A percentile compares a stretch with the other conserved stretches of the same genome.
Evolutionary conservation across 2,797 vertebrate genomes (phyloP).

Genomic region (Craterocephalus amniculus): DNA sequence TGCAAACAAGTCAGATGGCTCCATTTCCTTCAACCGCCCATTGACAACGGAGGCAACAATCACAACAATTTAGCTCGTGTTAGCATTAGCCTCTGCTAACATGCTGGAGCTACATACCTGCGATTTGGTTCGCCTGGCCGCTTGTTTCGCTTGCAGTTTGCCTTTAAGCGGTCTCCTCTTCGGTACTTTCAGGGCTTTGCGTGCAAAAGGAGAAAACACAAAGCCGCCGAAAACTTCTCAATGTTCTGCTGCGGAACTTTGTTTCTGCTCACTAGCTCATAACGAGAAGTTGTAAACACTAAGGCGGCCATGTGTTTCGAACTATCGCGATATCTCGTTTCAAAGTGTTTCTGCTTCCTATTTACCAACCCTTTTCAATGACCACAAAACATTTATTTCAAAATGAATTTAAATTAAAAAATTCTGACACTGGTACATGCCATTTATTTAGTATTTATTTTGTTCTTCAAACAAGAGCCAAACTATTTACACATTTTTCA

Average conservation of each 20-base stretch:
- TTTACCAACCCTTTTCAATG: background rate
- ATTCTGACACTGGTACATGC: slow-evolving; percentile 62
- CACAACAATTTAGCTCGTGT: slow-evolving; percentile 23
- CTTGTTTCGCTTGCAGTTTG: slow-evolving; percentile 15
- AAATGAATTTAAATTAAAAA: background rate
- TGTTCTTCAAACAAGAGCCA: slow-evolving; percentile 83
- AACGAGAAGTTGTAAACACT: slow-evolving; percentile 68
- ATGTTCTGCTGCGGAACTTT: slow-evolving; percentile 9
- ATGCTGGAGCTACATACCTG: slow-evolving; percentile 53
- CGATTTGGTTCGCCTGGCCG: slow-evolving; percentile 41
- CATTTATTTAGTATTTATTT: slow-evolving; percentile 83
- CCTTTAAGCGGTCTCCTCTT: background rate
- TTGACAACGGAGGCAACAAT: background rate
- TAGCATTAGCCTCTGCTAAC: slow-evolving; percentile 67
- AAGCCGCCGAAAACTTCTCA: rapidly evolving
- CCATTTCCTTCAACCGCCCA: background rate
- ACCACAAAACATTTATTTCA: background rate
- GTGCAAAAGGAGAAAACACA: background rate
- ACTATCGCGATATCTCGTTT: slow-evolving; percentile 75
- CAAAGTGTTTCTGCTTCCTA: background rate
- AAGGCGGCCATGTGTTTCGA: slow-evolving; percentile 69
- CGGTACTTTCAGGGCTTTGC: background rate
- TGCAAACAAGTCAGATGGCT: rapidly evolving
- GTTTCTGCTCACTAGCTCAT: slow-evolving; percentile 42
- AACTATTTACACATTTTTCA: slow-evolving; percentile 83